Percentiles rank a stretch among this genome's conserved stretches.
Evolutionary conservation across 2,888 invertebrate species (phyloP).

Genomic region (Petrolisthes manimaculis): DNA sequence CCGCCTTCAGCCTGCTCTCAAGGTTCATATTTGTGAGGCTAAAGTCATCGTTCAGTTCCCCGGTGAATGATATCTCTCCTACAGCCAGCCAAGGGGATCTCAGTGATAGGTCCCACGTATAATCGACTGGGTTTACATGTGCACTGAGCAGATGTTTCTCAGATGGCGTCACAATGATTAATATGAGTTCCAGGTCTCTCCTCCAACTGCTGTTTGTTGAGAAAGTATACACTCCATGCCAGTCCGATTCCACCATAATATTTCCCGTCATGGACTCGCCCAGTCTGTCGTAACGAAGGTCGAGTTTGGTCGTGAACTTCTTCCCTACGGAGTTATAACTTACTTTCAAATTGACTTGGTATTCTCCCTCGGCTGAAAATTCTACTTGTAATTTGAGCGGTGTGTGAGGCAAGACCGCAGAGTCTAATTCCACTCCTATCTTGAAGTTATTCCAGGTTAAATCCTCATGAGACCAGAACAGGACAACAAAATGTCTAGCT

Average conservation of each 20-base stretch:
- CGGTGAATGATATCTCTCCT: slow-evolving; percentile 22
- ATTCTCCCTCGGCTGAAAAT: background rate
- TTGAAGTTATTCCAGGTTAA: background rate
- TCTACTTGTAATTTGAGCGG: slow-evolving; percentile 7
- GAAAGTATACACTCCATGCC: slow-evolving; percentile 18
- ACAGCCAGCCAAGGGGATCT: slow-evolving; percentile 27
- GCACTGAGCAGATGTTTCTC: slow-evolving; percentile 23
- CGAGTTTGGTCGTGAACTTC: background rate
- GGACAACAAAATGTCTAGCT: slow-evolving; percentile 6
- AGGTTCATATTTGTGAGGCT: slow-evolving; percentile 1
- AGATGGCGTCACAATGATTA: background rate
- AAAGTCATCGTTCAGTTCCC: slow-evolving; percentile 10
- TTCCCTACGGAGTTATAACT: background rate
- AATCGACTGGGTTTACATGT: background rate
- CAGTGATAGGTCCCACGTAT: background rate
- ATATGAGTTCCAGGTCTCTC: background rate
- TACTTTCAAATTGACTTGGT: background rate
- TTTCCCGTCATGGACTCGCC: slow-evolving; percentile 1
- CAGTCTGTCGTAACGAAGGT: slow-evolving; percentile 15
- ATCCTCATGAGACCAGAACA: slow-evolving; percentile 22
- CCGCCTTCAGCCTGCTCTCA: slow-evolving; percentile 12
- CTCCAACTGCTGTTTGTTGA: slow-evolving; percentile 15
- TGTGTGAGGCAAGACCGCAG: slow-evolving; percentile 14
- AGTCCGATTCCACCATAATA: slow-evolving; percentile 19
- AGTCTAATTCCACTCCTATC: slow-evolving; percentile 16